These are phyloP conservation scores for Falcunculus frontatus DNA, from an alignment of 2,113 vertebrate species.

Conservation along the genomic window DNA sequence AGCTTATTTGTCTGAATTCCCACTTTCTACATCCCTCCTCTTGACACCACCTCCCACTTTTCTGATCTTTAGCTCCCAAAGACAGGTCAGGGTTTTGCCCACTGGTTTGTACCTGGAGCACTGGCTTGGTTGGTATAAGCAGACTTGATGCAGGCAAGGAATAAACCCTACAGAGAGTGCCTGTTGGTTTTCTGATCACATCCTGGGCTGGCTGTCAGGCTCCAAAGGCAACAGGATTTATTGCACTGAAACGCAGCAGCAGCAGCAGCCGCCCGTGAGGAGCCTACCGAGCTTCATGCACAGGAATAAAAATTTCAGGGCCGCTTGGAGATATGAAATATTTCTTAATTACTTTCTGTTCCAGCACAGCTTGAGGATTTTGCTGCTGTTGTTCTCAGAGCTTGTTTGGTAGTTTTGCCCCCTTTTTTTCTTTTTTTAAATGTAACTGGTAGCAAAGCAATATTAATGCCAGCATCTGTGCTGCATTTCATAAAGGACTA, in stretches of 20 bases:
- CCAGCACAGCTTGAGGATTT: constrained; percentile 40
- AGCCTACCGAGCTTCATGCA: constrained; percentile 34
- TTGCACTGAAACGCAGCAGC: constrained; percentile 52
- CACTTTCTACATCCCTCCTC: not conserved
- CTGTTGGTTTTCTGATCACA: constrained; percentile 69
- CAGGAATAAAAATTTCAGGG: constrained; percentile 61
- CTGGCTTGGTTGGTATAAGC: not conserved
- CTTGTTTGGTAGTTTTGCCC: not conserved
- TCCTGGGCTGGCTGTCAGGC: constrained; percentile 58
- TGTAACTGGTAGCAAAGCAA: not conserved
- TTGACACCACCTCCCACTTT: not conserved
- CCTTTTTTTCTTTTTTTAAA: not conserved
- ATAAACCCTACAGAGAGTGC: constrained; percentile 10
- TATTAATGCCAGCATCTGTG: not conserved
- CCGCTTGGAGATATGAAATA: constrained; percentile 54
- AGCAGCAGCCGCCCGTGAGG: constrained; percentile 37
- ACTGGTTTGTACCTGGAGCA: not conserved
- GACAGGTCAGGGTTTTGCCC: not conserved
- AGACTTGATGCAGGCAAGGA: constrained; percentile 4
- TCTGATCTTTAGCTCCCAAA: not conserved
- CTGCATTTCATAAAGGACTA: not conserved
- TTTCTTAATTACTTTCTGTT: constrained; percentile 61
- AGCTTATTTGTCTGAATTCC: not conserved
- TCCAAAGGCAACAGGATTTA: constrained; percentile 71
- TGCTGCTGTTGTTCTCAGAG: not conserved